Evolutionary conservation across 2,888 invertebrate species (phyloP).

Genomic region (Paralinhomoeus sp.): DNA sequence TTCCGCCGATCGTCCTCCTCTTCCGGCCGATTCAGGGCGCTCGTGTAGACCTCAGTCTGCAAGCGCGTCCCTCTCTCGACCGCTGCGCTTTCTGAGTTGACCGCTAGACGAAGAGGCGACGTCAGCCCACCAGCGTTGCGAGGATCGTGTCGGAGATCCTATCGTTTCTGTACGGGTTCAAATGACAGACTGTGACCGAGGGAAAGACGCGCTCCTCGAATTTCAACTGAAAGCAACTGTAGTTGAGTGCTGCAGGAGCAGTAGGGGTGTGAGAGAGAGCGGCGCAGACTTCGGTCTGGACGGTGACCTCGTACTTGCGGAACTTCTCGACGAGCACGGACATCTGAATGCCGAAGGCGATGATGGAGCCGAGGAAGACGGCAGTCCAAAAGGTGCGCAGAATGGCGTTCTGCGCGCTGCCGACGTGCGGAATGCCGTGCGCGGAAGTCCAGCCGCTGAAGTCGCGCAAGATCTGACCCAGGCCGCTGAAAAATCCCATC

Average conservation of each 20-base stretch:
- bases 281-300: constrained; percentile 11
- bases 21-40: too few relatives aligned
- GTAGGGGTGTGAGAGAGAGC: neutral
- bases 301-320: constrained; percentile 14
- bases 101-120: too few relatives aligned
- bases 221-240: constrained; percentile 15
- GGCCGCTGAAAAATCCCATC: neutral
- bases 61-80: too few relatives aligned
- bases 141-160: neutral
- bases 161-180: constrained; percentile 18
- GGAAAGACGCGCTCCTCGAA: constrained; percentile 19
- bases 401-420: constrained; percentile 9
- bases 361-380: constrained; percentile 4
- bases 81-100: too few relatives aligned
- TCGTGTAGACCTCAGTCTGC: neutral
- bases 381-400: constrained; percentile 14
- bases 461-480: constrained; percentile 8
- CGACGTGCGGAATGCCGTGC: constrained; percentile 20
- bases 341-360: constrained; percentile 15
- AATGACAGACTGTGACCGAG: constrained; percentile 19
- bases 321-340: constrained; percentile 12
- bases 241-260: too few relatives aligned
- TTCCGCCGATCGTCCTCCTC: neutral
- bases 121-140: neutral
- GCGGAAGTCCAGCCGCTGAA: constrained; percentile 20